A percentile compares a stretch with the other conserved stretches of the same genome.
These are phyloP conservation scores for Corynorhinus townsendii DNA, from an alignment of 2,113 vertebrate species.

Conservation along the genomic window DNA sequence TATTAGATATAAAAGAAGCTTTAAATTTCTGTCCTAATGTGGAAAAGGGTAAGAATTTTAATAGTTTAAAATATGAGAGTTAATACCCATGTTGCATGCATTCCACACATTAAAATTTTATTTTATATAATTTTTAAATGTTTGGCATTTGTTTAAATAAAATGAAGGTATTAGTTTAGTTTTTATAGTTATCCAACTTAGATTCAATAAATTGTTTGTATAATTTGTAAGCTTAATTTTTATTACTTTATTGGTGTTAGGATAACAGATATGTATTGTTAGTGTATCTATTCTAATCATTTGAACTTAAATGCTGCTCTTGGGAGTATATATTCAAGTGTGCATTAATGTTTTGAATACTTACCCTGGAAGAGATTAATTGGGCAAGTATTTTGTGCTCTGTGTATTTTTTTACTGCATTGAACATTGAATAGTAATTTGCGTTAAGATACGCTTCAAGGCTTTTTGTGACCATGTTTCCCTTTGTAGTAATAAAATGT, in stretches of 20 bases:
- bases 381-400: slow-evolving; percentile 74
- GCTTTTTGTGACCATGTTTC: slow-evolving; percentile 80
- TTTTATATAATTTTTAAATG: slow-evolving; percentile 81
- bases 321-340: slow-evolving; percentile 73
- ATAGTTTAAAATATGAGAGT: slow-evolving; percentile 65
- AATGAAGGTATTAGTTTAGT: slow-evolving; percentile 79
- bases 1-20: slow-evolving; percentile 41
- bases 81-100: slow-evolving; percentile 79
- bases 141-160: slow-evolving; percentile 80
- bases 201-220: slow-evolving; percentile 79
- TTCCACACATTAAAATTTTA: slow-evolving; percentile 78
- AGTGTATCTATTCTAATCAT: slow-evolving; percentile 73
- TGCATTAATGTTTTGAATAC: slow-evolving; percentile 60
- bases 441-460: slow-evolving; percentile 77
- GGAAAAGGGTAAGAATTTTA: slow-evolving; percentile 73
- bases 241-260: slow-evolving; percentile 78
- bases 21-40: slow-evolving; percentile 71
- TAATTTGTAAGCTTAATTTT: slow-evolving; percentile 82
- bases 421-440: slow-evolving; percentile 79
- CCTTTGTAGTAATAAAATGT: slow-evolving; percentile 85
- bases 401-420: slow-evolving; percentile 76
- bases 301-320: slow-evolving; percentile 67
- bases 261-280: slow-evolving; percentile 70
- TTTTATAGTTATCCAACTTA: slow-evolving; percentile 83
- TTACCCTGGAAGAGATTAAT: slow-evolving; percentile 72